These are phyloP conservation scores for Machimus rusticus DNA, from an alignment of 2,888 invertebrate genomes.

Conservation along the genomic window DNA sequence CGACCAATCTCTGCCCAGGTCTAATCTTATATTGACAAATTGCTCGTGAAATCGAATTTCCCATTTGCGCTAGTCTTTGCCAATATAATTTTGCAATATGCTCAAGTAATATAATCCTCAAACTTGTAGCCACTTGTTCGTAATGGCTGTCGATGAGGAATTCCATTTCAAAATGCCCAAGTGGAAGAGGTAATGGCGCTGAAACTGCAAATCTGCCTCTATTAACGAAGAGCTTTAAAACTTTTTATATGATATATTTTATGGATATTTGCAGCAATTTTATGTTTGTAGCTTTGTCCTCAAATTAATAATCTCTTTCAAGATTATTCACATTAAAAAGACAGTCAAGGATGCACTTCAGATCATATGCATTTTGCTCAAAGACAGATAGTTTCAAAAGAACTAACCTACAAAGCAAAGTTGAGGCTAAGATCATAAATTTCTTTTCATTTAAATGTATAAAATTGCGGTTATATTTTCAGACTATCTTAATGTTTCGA, in stretches of 20 bases:
- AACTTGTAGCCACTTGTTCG: not conserved
- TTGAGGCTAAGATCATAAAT: too few species aligned
- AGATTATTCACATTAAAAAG: too few species aligned
- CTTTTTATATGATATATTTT: not conserved
- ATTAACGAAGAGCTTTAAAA: not conserved
- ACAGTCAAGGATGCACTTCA: too few species aligned
- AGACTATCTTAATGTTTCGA: too few species aligned
- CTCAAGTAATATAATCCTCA: not conserved
- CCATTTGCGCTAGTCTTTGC: not conserved
- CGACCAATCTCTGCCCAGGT: not conserved
- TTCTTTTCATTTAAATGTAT: too few species aligned
- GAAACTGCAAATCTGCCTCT: not conserved
- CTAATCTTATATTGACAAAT: not conserved
- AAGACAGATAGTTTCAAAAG: too few species aligned
- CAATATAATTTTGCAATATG: not conserved
- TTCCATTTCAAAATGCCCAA: not conserved
- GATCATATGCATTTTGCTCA: too few species aligned
- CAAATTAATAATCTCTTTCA: not conserved
- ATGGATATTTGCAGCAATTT: not conserved
- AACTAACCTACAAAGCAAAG: too few species aligned
- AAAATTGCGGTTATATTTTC: too few species aligned
- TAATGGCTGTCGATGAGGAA: not conserved
- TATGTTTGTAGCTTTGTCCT: too few species aligned
- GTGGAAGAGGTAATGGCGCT: not conserved
- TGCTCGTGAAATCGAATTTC: not conserved